A percentile compares a stretch with the other conserved stretches of the same genome.
These are phyloP conservation scores for Pseudopleuronectes americanus DNA, from an alignment of 2,797 vertebrate species.

Conservation along the genomic window DNA sequence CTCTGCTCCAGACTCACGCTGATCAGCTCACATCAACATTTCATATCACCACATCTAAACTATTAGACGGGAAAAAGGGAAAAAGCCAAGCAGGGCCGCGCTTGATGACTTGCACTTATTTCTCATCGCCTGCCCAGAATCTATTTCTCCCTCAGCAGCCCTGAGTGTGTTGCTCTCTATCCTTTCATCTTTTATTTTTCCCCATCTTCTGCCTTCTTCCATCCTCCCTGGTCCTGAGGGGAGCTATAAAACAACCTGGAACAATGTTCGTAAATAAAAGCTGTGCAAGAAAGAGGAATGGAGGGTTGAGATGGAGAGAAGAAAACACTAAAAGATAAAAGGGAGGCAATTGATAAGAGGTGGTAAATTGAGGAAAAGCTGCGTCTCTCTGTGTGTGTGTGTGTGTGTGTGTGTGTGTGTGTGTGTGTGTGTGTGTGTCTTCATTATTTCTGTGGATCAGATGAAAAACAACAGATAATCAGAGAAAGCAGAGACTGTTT, in stretches of 20 bases:
- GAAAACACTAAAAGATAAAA: slow-evolving; percentile 61
- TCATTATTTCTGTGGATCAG: slow-evolving; percentile 52
- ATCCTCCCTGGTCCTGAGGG: slow-evolving; percentile 44
- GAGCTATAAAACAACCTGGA: slow-evolving; percentile 61
- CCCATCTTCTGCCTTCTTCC: not conserved
- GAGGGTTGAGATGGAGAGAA: slow-evolving; percentile 46
- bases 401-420: slow-evolving; percentile 8
- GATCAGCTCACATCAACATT: slow-evolving; percentile 30
- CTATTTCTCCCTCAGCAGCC: slow-evolving; percentile 45
- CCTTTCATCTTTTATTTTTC: slow-evolving; percentile 69
- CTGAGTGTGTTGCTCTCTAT: slow-evolving; percentile 52
- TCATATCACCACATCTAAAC: slow-evolving; percentile 29
- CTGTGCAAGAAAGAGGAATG: slow-evolving; percentile 30
- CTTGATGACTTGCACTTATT: slow-evolving; percentile 46
- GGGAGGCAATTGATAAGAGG: slow-evolving; percentile 63
- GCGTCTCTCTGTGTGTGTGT: slow-evolving; percentile 4
- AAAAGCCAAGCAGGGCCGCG: slow-evolving; percentile 9
- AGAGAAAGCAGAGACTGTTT: slow-evolving; percentile 18
- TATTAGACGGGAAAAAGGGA: slow-evolving; percentile 16
- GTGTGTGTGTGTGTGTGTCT: slow-evolving; percentile 5
- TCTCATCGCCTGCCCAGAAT: slow-evolving; percentile 30
- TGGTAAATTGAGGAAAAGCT: slow-evolving; percentile 53
- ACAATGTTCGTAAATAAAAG: slow-evolving; percentile 64
- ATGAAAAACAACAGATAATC: slow-evolving; percentile 63
- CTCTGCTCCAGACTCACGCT: slow-evolving; percentile 7